phyloP scores from a whole-genome alignment of 2,888 invertebrate species.

The Oasisia sp. region DNA sequence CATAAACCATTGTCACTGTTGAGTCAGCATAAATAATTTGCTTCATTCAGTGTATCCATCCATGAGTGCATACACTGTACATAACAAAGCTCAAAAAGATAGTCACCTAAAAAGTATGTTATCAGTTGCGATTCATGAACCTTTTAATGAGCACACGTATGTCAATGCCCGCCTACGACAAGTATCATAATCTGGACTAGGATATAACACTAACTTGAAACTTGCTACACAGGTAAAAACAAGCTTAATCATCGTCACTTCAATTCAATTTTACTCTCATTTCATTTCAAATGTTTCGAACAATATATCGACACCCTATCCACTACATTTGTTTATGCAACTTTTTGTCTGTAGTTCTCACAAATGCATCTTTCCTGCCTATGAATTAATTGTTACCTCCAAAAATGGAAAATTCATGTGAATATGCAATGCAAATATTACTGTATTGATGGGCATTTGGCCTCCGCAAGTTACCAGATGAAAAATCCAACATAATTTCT shows the following conservation, averaged over 20 bases:
- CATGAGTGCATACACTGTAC: no score
- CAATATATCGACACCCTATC: no score
- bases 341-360: no score
- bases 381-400: background rate
- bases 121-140: background rate
- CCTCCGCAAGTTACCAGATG: no score
- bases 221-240: background rate
- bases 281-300: background rate
- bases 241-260: background rate
- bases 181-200: background rate
- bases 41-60: background rate
- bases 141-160: background rate
- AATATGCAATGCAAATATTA: no score
- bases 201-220: background rate
- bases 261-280: background rate
- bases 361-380: background rate
- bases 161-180: background rate
- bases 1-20: background rate
- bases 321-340: no score
- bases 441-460: no score
- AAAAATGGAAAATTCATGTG: background rate
- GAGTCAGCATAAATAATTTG: background rate
- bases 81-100: no score
- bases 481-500: no score
- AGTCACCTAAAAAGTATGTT: background rate